A percentile compares a stretch with the other conserved stretches of the same genome.
These are phyloP conservation scores for Spisula subtruncata DNA, from an alignment of 2,888 invertebrate species.

Conservation along the genomic window DNA sequence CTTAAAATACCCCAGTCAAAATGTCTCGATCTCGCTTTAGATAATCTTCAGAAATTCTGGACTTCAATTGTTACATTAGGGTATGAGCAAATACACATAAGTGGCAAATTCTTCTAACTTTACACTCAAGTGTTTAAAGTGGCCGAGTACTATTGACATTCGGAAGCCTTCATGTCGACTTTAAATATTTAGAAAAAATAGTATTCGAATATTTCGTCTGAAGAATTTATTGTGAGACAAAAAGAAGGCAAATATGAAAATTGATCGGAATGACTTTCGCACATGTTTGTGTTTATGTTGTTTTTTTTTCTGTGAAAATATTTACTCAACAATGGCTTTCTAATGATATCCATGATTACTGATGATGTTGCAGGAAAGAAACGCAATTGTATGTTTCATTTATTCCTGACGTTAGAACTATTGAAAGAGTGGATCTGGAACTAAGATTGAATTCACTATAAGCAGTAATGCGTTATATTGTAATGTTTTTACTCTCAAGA, in stretches of 20 bases:
- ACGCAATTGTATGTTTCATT: too few relatives aligned
- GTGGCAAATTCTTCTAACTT: slow-evolving; percentile 41
- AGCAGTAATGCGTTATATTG: too few relatives aligned
- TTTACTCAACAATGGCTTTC: too few relatives aligned
- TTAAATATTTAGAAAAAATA: slow-evolving; percentile 5
- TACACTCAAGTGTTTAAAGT: slow-evolving; percentile 44
- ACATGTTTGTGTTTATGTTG: not conserved
- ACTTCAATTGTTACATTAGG: slow-evolving; percentile 35
- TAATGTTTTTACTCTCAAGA: too few relatives aligned
- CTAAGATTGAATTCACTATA: too few relatives aligned
- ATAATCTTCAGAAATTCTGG: slow-evolving; percentile 26
- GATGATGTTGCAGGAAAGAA: too few relatives aligned
- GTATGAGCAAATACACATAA: slow-evolving; percentile 32
- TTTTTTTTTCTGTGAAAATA: too few relatives aligned
- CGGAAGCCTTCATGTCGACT: slow-evolving; percentile 33
- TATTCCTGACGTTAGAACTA: too few relatives aligned
- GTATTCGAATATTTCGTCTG: not conserved
- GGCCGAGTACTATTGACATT: slow-evolving; percentile 32
- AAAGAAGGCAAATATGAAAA: not conserved
- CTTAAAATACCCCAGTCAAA: slow-evolving; percentile 27
- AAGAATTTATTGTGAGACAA: slow-evolving; percentile 34
- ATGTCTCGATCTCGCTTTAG: slow-evolving; percentile 37
- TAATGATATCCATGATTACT: too few relatives aligned
- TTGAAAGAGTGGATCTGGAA: too few relatives aligned
- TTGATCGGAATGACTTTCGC: not conserved